A percentile compares a stretch with the other conserved stretches of the same genome.
Conservation (phyloP, 2,113 vertebrate species). For the Stercorarius parasiticus region DNA sequence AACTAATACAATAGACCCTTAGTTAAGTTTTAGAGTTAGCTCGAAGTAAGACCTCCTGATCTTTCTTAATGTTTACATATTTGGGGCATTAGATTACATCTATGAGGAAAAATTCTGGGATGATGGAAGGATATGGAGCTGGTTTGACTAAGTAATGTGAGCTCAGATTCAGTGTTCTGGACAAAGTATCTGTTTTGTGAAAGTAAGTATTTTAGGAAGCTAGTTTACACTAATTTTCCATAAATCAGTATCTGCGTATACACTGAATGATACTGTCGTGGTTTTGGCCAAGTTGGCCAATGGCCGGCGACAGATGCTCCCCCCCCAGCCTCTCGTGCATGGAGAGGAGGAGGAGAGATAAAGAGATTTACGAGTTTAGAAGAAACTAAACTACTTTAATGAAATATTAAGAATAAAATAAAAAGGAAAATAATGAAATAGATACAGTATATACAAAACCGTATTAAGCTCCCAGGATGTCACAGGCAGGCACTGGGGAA, state of each 20-base stretch:
- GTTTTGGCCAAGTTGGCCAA: too few species aligned
- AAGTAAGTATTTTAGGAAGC: neutral
- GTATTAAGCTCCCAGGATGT: too few species aligned
- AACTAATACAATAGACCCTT: neutral
- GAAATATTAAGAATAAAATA: too few species aligned
- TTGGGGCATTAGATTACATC: neutral
- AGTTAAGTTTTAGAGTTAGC: neutral
- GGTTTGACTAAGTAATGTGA: neutral
- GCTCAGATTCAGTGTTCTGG: neutral
- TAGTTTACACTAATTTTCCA: neutral
- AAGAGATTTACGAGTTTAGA: too few species aligned
- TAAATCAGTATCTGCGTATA: neutral
- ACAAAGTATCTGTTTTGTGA: neutral
- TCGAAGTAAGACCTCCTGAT: neutral
- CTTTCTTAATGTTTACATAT: neutral
- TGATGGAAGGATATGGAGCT: neutral
- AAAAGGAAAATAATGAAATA: too few species aligned
- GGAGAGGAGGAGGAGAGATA: too few species aligned
- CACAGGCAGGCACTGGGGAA: too few species aligned
- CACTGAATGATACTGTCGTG: neutral
- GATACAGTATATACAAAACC: too few species aligned
- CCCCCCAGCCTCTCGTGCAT: too few species aligned
- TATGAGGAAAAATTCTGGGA: neutral
- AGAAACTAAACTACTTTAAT: too few species aligned
- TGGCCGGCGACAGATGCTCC: too few species aligned